Evolutionary conservation across 1,140 invertebrate species (phyloP).

Genomic region (Pinna nobilis): DNA sequence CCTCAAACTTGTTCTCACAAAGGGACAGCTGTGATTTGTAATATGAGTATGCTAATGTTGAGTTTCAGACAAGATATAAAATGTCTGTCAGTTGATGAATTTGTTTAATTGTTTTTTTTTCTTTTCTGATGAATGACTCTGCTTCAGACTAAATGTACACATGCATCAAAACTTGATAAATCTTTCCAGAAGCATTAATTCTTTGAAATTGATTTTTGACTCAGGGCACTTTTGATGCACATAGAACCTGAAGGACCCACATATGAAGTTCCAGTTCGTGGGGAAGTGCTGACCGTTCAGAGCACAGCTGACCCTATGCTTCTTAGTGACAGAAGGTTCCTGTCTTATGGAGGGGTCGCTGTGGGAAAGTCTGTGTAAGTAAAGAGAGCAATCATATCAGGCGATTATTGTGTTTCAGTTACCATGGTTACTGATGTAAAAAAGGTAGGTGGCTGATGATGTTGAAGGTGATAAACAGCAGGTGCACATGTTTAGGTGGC

Average conservation of each 20-base stretch:
- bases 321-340: conserved; percentile 45
- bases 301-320: conserved; percentile 12
- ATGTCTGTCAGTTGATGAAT: too few relatives aligned
- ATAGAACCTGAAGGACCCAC: conserved; percentile 51
- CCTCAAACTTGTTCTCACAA: too few relatives aligned
- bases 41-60: too few relatives aligned
- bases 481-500: too few relatives aligned
- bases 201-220: background rate
- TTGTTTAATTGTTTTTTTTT: too few relatives aligned
- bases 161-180: conserved; percentile 4
- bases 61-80: too few relatives aligned
- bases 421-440: background rate
- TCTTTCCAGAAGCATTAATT: background rate
- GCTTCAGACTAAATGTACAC: too few relatives aligned
- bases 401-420: background rate
- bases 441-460: background rate
- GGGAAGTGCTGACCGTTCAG: conserved; percentile 22
- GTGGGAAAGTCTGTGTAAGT: conserved; percentile 36
- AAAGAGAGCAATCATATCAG: background rate
- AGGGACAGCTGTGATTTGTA: too few relatives aligned
- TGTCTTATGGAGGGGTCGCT: conserved; percentile 53
- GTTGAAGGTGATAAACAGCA: too few relatives aligned
- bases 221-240: conserved; percentile 47
- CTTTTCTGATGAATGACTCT: too few relatives aligned
- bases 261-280: conserved; percentile 50